Conservation (phyloP, 2,888 invertebrate species). For the Bimastos eiseni region DNA sequence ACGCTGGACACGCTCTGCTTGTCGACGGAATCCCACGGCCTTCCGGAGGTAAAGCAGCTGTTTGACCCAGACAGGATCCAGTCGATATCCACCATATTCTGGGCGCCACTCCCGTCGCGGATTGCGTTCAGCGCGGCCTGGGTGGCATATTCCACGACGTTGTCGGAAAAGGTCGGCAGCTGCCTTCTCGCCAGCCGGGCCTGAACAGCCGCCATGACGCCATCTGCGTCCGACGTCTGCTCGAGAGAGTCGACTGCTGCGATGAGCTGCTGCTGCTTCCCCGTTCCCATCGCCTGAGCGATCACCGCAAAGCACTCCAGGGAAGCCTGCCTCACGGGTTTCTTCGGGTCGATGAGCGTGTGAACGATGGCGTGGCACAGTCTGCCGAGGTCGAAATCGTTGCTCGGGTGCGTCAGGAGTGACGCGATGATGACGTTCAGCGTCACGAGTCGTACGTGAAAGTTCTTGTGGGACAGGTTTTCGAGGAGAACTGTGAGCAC, state of each 20-base stretch:
- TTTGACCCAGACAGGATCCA: conserved; percentile 72
- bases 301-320: conserved; percentile 79
- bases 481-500: conserved; percentile 66
- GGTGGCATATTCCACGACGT: conserved; percentile 75
- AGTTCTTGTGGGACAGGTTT: conserved; percentile 63
- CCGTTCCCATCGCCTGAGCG: conserved; percentile 73
- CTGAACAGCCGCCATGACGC: conserved; percentile 71
- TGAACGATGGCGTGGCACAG: conserved; percentile 64
- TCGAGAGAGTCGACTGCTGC: conserved; percentile 64
- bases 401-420: conserved; percentile 77
- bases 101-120: conserved; percentile 47
- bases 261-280: conserved; percentile 67
- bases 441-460: conserved; percentile 74
- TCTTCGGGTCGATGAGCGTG: conserved; percentile 69
- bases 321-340: conserved; percentile 76
- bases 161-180: conserved; percentile 73
- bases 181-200: conserved; percentile 75
- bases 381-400: conserved; percentile 70
- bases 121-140: conserved; percentile 64
- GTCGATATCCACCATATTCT: conserved; percentile 71
- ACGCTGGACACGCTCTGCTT: conserved; percentile 35
- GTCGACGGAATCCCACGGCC: conserved; percentile 49
- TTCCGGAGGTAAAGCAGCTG: conserved; percentile 43
- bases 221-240: conserved; percentile 59
- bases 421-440: conserved; percentile 77